Percentiles rank a stretch among this genome's conserved stretches.
phyloP scores from a whole-genome alignment of 2,888 invertebrate species.

The Platynereis dumerilii region DNA sequence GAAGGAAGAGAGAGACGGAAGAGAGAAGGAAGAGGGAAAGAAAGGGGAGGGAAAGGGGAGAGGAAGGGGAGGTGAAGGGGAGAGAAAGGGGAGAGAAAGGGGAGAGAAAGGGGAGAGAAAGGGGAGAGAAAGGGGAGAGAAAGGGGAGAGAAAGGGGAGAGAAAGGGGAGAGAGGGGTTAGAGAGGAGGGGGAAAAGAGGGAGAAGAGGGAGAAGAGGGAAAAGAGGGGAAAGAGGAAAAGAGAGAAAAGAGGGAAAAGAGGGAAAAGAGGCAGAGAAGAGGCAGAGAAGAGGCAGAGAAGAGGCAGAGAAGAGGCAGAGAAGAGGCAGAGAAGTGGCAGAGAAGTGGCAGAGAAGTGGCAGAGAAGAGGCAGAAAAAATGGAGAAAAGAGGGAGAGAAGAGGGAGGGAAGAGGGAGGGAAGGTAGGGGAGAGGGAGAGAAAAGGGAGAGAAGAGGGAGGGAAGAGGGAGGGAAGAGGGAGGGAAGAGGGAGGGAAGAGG shows the following conservation, averaged over 20 bases:
- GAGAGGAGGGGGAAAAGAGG: neutral
- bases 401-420: too few species aligned
- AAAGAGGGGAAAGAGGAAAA: neutral
- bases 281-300: too few species aligned
- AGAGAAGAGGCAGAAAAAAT: too few species aligned
- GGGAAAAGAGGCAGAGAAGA: too few species aligned
- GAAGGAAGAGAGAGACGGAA: neutral
- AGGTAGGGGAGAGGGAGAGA: too few species aligned
- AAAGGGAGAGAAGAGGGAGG: too few species aligned
- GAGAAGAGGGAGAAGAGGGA: neutral
- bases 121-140: neutral
- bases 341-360: too few species aligned
- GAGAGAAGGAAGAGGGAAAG: neutral
- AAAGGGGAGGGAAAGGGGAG: neutral
- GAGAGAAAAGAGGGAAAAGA: neutral
- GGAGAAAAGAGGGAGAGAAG: too few species aligned
- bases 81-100: neutral
- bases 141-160: neutral
- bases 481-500: too few species aligned
- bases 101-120: neutral
- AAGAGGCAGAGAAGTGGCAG: neutral
- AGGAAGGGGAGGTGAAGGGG: neutral
- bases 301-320: too few species aligned
- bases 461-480: too few species aligned
- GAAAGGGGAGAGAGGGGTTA: neutral